A percentile compares a stretch with the other conserved stretches of the same genome.
Evolutionary conservation across 2,888 invertebrate genomes (phyloP).

Genomic region (Pimpla rufipes): DNA sequence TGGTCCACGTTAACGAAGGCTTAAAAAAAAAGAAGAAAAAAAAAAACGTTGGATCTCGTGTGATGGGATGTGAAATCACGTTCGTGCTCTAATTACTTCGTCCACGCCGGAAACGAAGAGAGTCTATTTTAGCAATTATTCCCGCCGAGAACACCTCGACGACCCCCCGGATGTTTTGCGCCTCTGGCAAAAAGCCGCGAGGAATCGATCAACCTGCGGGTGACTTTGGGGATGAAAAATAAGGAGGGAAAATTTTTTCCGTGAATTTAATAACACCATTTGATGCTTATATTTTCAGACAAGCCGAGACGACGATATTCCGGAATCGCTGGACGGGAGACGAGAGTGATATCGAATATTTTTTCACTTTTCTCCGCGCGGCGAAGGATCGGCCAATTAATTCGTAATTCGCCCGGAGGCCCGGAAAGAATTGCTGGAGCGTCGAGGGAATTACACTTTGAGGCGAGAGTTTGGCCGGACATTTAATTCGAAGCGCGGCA

Average conservation of each 20-base stretch:
- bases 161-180: no score
- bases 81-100: no score
- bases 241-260: not conserved
- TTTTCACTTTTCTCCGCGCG: constrained; percentile 20
- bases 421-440: constrained; percentile 41
- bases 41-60: no score
- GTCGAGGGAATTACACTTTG: constrained; percentile 42
- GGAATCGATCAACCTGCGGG: not conserved
- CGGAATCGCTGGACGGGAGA: not conserved
- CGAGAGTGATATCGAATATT: constrained; percentile 41
- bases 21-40: no score
- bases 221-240: not conserved
- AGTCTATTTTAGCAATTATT: no score
- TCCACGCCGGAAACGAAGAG: no score
- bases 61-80: no score
- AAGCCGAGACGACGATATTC: not conserved
- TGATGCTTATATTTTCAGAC: not conserved
- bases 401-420: not conserved
- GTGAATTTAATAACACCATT: not conserved
- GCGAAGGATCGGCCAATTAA: not conserved
- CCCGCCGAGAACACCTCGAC: no score
- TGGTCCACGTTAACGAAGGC: no score
- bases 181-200: no score
- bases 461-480: constrained; percentile 16
- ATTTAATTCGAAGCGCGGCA: constrained; percentile 33